Evolutionary conservation across 2,797 vertebrate species (phyloP), one percentile per base, ranked within the genome.

Genomic region (Clarias laeviceps): DNA sequence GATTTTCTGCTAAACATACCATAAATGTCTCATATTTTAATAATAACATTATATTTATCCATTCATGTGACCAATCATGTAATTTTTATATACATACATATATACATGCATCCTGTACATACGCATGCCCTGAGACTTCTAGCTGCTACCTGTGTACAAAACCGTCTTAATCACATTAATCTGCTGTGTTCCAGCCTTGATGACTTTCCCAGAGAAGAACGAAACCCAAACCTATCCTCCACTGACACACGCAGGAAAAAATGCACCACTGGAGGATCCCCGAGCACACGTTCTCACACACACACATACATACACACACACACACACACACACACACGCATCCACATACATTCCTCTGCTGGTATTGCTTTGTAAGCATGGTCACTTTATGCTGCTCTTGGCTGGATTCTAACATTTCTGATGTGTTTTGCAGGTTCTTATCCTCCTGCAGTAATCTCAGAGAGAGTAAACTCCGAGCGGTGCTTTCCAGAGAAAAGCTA

Each of bases 171-270:
- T 61, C 40, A 84, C 54, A 18, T 40, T n/a, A 40, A 15, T 82
- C 85, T 91, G 88, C 92, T 88, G 82, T 85, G 73, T 93, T 92
- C 89, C 88, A 89, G 80, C 84, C 90, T 27, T 94, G 91, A 95
- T 94, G 92, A 86, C 91, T 94, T 92, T 94, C 92, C 82, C 94
- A 94, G 93, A 88, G 3, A 88, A 87, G 94, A 94, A 93, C 87
- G 5, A 88, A 88, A 78, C 64, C 64, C 82, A 86, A 86, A 83
- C 24, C 65, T 80, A 57, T 82, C 84, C 74, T 86, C 82, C 86
- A 57, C 81, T 88, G 89, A 89, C 86, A 90, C 84, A 84, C 66
- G 29, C 87, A 83, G 87, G 84, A 90, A 90, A 88, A 89, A 87
- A 88, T 90, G 87, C 79, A 70, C 56, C 74, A 80, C 79, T 80